Evolutionary conservation across 2,113 vertebrate species (phyloP), one percentile per base, ranked within the genome.

Genomic region (Eptatretus burgeri): DNA sequence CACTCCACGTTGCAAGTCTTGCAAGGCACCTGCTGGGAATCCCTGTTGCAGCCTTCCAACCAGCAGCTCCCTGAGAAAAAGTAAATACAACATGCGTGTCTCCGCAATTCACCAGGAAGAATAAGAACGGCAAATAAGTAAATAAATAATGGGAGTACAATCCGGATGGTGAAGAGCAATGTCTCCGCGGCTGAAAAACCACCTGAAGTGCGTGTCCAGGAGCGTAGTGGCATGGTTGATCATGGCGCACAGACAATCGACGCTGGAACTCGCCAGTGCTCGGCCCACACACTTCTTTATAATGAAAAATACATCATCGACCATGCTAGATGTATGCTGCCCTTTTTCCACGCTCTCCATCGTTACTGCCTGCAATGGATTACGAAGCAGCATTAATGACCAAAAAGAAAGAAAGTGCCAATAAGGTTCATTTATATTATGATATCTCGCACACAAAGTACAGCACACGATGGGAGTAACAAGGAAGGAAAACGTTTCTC

Each of bases 231-330:
- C 79, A 13, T 91, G 86, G 74, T 98, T 98, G 75, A 98, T 96
- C 89, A 98, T 96, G 27, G 91, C 91, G 27, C 91, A 98, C 65
- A 94, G 83, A 50, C 91, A 96, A 74, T 98, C 91, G 1, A 88
- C 93, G 75, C 75, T 94, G 72, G 84, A 86, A 74, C 91, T 98
- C 66, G 89, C 88, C 41, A 96, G 74, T 16, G 91, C 84, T 19
- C 91, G 74, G 17, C 91, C 84, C 64, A 98, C 91, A 74, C 87
- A 96, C 71, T 96, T 98, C 76, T 98, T 98, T 66, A 95, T 85
- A 2, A 98, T 98, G 67, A 94, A 98, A 74, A 98, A 98, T 66
- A 88, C 87, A 1, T 98, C 91, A 2, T 98, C 91, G 69, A 94
- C 89, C 89, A 98, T 84, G 76, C 91, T 98, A 74, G 89, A 96